Evolutionary conservation across 1,140 invertebrate species (phyloP).

Genomic region (Calephelis virginiensis): DNA sequence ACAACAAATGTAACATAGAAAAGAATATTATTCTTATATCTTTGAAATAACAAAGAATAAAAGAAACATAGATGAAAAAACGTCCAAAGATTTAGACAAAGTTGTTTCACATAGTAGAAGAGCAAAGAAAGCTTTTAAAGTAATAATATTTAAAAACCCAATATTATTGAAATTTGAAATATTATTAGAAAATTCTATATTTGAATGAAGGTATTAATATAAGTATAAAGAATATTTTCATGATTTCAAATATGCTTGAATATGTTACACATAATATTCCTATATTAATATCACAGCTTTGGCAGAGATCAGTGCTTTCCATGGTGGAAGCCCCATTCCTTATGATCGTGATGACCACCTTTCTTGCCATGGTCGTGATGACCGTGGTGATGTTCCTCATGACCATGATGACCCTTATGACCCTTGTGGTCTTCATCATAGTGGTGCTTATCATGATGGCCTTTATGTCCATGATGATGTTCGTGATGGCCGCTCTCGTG

Average conservation of each 20-base stretch:
- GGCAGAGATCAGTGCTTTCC: slow-evolving; percentile 59
- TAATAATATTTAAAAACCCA: neutral
- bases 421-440: slow-evolving; percentile 60
- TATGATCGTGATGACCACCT: slow-evolving; percentile 59
- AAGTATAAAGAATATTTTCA: neutral
- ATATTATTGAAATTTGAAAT: neutral
- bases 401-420: slow-evolving; percentile 64
- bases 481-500: slow-evolving; percentile 59
- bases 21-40: slow-evolving; percentile 23
- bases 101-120: too few species aligned
- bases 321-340: slow-evolving; percentile 69
- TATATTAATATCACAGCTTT: slow-evolving; percentile 55
- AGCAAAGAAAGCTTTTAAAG: too few species aligned
- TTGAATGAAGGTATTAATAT: neutral
- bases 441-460: slow-evolving; percentile 67
- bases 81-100: slow-evolving; percentile 8
- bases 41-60: too few species aligned
- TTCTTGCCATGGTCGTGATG: slow-evolving; percentile 68
- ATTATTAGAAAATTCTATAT: neutral
- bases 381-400: slow-evolving; percentile 65
- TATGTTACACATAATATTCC: slow-evolving; percentile 9
- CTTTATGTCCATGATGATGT: slow-evolving; percentile 59
- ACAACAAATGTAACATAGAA: slow-evolving; percentile 22
- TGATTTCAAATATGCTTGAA: neutral
- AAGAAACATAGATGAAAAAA: too few species aligned